Conservation (phyloP, 2,888 invertebrate species). For the Tubiluchus corallicola region DNA sequence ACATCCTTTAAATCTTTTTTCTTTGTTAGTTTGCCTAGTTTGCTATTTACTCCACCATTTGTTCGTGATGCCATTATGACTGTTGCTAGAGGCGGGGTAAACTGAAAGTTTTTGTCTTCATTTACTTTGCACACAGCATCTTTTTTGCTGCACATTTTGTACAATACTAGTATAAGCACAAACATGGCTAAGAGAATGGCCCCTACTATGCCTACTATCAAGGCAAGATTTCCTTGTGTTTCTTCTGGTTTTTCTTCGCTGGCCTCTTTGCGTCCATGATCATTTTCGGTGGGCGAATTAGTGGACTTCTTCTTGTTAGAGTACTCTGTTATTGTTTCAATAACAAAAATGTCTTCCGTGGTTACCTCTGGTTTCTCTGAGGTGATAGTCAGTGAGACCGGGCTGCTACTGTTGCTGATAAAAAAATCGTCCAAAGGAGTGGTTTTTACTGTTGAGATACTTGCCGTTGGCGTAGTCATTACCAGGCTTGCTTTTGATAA, state of each 20-base stretch:
- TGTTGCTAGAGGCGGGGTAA: constrained; percentile 23
- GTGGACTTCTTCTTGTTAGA: not conserved
- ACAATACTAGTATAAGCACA: constrained; percentile 59
- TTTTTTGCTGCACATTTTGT: constrained; percentile 64
- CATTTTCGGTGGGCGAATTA: constrained; percentile 17
- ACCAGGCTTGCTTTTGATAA: no score
- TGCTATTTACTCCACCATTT: constrained; percentile 26
- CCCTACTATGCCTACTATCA: constrained; percentile 72
- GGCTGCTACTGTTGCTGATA: constrained; percentile 2
- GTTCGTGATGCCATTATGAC: not conserved
- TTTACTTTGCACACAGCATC: constrained; percentile 86
- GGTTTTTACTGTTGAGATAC: constrained; percentile 15
- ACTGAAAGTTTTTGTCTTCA: constrained; percentile 47
- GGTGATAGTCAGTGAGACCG: constrained; percentile 9
- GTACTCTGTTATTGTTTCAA: constrained; percentile 13
- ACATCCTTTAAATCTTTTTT: constrained; percentile 49
- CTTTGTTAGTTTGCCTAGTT: constrained; percentile 33
- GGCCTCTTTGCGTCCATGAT: constrained; percentile 25
- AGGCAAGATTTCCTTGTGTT: constrained; percentile 49
- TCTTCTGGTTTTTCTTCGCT: constrained; percentile 36
- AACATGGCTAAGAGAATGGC: constrained; percentile 77
- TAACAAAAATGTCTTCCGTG: constrained; percentile 16
- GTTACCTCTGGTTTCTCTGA: constrained; percentile 14
- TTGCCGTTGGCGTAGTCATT: constrained; percentile 11
- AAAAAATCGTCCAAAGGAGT: constrained; percentile 12